Evolutionary conservation across 2,888 invertebrate genomes (phyloP), one percentile per base, ranked within the genome.

Genomic region (Sinohyriopsis cumingii): DNA sequence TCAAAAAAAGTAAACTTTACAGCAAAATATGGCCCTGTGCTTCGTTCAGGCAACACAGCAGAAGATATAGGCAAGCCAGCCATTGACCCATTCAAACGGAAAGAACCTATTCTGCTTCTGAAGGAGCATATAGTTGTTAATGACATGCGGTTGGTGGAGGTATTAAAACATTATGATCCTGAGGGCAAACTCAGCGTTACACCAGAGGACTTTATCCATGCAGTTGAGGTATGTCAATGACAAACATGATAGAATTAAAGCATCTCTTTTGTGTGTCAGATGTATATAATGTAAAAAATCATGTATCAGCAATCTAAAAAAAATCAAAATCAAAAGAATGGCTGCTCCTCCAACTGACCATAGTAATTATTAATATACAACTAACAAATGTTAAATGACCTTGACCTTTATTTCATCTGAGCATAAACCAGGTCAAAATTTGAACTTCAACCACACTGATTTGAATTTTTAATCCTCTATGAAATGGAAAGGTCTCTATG

Each of bases 51-150:
- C 9, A 89, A 89, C 69, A 89, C 89, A 4, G 45, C 80, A n/a
- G 84, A 86, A 1, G 89, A 89, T 68, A 73, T 89, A 28, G 85
- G 85, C 12, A 89, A 89, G 74, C 84, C 83, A 3, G 85, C 82
- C 19, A 82, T 89, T 20, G 86, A 88, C 69, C 84, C 86, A 5
- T 79, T 82, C 68, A 78, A 73, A 24, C 73, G 77, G 65, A 82
- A 84, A 28, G 82, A 85, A 20, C 85, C 87, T 2, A 82, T 88
- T 22, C 67, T 87, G 56, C 79, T 88, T 56, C 72, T 87, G 45
- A 77, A 85, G 66, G 86, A 89, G 65, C 88, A 89, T 75, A 84
- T 89, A 54, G 81, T 89, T 6, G 84, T 89, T n/a, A 87, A 88
- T 68, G 89, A 89, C 73, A 70, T 80, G 68, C 75, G 87, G 28